Percentiles rank a stretch among this genome's conserved stretches.
These are phyloP conservation scores for Crypturellus undulatus DNA, from an alignment of 2,113 vertebrate genomes.

Conservation along the genomic window DNA sequence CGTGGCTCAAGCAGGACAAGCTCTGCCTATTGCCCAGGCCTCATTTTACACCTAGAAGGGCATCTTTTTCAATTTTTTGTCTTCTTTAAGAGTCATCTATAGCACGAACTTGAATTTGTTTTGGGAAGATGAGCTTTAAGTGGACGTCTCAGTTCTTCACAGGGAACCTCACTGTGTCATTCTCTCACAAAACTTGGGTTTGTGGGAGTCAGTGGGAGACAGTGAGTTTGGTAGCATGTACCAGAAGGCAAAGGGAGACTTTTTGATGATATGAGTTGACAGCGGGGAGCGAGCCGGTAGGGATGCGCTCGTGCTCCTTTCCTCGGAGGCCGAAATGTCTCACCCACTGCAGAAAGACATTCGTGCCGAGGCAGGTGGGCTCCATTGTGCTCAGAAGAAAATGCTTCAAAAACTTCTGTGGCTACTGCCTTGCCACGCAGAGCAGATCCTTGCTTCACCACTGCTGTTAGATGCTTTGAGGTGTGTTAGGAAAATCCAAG, in stretches of 20 bases:
- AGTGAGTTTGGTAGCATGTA: not conserved
- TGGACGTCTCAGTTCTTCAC: not conserved
- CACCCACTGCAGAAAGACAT: not conserved
- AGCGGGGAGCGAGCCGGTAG: not conserved
- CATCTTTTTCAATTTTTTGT: not conserved
- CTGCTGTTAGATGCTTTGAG: not conserved
- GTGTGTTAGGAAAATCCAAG: not conserved
- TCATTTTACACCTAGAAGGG: not conserved
- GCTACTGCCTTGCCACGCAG: not conserved
- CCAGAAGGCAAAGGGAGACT: not conserved
- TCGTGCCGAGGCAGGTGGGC: not conserved
- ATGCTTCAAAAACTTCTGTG: not conserved
- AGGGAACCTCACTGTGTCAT: not conserved
- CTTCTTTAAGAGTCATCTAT: not conserved
- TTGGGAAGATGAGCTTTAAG: not conserved
- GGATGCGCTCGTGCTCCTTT: not conserved
- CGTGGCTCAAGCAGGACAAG: not conserved
- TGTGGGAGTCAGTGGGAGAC: rapidly evolving
- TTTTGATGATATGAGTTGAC: not conserved
- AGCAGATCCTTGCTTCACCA: not conserved
- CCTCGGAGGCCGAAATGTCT: not conserved
- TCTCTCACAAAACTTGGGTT: not conserved
- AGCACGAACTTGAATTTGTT: not conserved
- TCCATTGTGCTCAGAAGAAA: not conserved
- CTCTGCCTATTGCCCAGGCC: not conserved